Base-by-base conservation (phyloP, 2,888 invertebrate genomes). In the Drosophila austrosaltans region DNA sequence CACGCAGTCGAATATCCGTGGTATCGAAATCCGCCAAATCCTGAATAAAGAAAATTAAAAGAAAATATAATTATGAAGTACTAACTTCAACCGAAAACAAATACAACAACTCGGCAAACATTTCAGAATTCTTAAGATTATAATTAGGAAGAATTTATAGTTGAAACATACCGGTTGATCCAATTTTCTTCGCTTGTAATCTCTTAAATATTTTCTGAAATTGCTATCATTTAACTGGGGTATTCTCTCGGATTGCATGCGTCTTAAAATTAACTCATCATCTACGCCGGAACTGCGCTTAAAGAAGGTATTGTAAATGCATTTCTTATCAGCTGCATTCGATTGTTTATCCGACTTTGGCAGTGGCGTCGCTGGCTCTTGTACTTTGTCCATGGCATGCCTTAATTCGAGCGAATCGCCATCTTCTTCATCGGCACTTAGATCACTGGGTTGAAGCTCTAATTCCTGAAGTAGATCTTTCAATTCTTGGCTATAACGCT, bases 21-120 rank as follows among this genome's bases (percentile, higher is more conserved):
- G 96, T 96, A 84, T 96, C 95, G 62, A 97, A 93, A 91, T 97
- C 96, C 20, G 96, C 95, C 90, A 96, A 95, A 83, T 94, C 94
- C 95, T 96, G 88, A 7, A 93, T 93, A 8, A 8, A 48, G 44
- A 6, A 71, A 70, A 63, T 16, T 16, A 2, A 8, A 36, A 10
- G 36, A 36, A 36, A 36, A 1, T 36, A 16, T 1, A 36, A 36
- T 36, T 6, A 5, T 36, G 12, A 16, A 8, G 3, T 20, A 25
- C 6, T 12, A 12, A 7, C 22, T 28, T 28, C 28, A 28, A 28
- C 4, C 16, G 16, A 28, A 28, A 3, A 28, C 3, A 3, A 3
- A 28, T 28, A 28, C 28, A 28, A 28, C 16, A 16, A 16, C 16
- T 16, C 16, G 16, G 16, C 16, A 16, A 16, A 16, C 16, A 16